Conservation (phyloP, 1,140 invertebrate species). For the Pinna nobilis region DNA sequence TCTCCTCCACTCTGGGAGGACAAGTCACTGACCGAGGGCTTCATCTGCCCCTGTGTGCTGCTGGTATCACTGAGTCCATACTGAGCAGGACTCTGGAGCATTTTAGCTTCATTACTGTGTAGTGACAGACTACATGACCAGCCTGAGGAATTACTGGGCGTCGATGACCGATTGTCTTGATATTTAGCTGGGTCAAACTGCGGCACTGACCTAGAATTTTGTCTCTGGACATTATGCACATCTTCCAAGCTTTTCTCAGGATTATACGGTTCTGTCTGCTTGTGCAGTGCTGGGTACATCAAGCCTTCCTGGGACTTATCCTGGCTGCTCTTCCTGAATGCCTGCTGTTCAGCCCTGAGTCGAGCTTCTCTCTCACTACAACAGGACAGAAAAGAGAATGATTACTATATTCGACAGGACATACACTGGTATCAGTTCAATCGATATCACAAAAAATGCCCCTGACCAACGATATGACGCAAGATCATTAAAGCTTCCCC, state of each 20-base stretch:
- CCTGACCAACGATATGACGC: too few relatives aligned
- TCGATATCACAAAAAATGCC: too few relatives aligned
- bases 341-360: conserved; percentile 1
- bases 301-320: conserved; percentile 35
- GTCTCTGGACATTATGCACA: not conserved
- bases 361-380: conserved; percentile 21
- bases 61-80: conserved; percentile 33
- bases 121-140: conserved; percentile 59
- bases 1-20: conserved; percentile 52
- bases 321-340: conserved; percentile 32
- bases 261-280: not conserved
- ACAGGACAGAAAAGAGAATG: not conserved
- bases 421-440: too few relatives aligned
- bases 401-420: too few relatives aligned
- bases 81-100: conserved; percentile 16
- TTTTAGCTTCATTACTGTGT: conserved; percentile 48
- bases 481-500: too few relatives aligned
- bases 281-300: not conserved
- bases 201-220: conserved; percentile 15
- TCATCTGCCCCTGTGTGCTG: conserved; percentile 29
- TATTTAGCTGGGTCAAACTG: conserved; percentile 61
- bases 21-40: conserved; percentile 31
- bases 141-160: conserved; percentile 56
- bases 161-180: conserved; percentile 42
- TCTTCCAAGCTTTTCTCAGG: conserved; percentile 14